Conservation (phyloP, 1,140 invertebrate genomes). For the Drosophila sechellia region DNA sequence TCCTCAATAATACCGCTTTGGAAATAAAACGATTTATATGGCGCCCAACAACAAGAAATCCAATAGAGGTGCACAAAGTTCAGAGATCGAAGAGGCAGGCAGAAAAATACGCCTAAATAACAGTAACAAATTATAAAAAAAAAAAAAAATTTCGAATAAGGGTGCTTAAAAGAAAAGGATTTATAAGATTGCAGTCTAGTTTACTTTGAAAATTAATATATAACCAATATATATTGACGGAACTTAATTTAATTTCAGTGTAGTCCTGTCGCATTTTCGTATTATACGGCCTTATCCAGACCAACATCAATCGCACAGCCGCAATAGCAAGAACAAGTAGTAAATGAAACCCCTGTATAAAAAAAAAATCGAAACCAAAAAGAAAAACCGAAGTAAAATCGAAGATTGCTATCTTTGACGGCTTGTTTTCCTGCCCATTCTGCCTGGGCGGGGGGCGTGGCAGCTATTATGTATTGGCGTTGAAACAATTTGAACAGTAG, state of each 20-base stretch:
- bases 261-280: constrained; percentile 42
- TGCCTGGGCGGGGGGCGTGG: constrained; percentile 40
- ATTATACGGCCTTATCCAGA: constrained; percentile 60
- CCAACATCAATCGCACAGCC: constrained; percentile 73
- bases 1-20: constrained; percentile 72
- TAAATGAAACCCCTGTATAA: constrained; percentile 70
- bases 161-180: neutral
- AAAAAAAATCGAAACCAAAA: constrained; percentile 8
- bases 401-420: constrained; percentile 84
- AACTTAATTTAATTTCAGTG: constrained; percentile 25
- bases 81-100: neutral
- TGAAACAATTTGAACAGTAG: constrained; percentile 83
- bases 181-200: too few relatives aligned
- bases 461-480: constrained; percentile 84
- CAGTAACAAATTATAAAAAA: too few relatives aligned
- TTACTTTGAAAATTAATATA: neutral
- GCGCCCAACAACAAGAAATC: constrained; percentile 45
- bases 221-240: neutral
- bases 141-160: too few relatives aligned
- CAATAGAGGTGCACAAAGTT: constrained; percentile 11
- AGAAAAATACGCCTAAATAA: constrained; percentile 1
- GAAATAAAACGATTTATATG: constrained; percentile 84
- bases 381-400: constrained; percentile 69
- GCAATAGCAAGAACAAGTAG: constrained; percentile 59
- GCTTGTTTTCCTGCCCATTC: constrained; percentile 76